phyloP scores from a whole-genome alignment of 2,113 vertebrate species.

The Bubalus kerabau region DNA sequence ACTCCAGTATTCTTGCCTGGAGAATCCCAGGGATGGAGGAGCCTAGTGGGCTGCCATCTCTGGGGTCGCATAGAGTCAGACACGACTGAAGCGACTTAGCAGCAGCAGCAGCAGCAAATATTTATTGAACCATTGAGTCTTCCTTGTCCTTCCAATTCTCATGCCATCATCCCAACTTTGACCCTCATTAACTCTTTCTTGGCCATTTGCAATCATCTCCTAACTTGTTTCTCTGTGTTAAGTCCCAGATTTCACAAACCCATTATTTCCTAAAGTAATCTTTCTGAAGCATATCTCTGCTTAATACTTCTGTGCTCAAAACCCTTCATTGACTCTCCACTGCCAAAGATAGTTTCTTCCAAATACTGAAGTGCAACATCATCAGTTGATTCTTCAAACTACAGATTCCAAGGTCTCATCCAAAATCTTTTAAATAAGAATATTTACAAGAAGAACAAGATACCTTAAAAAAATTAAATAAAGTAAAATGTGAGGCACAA shows the following conservation, averaged over 20 bases:
- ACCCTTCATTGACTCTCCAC: background rate
- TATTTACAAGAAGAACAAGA: background rate
- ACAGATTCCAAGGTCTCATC: background rate
- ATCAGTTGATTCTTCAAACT: background rate
- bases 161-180: background rate
- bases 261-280: background rate
- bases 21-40: too few species aligned
- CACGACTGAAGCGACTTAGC: too few species aligned
- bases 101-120: background rate
- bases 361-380: background rate
- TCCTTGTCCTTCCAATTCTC: background rate
- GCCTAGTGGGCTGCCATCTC: too few species aligned
- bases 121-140: background rate
- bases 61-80: too few species aligned
- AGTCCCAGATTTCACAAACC: background rate
- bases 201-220: background rate
- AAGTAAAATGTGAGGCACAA: background rate
- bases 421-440: background rate
- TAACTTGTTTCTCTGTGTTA: background rate
- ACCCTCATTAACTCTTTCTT: background rate
- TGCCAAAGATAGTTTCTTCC: background rate
- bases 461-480: background rate
- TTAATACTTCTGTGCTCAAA: background rate
- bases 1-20: too few species aligned
- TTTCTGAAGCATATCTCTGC: background rate